Evolutionary conservation across 2,113 vertebrate genomes (phyloP).

Genomic region (Forbesichthys papilliferus): DNA sequence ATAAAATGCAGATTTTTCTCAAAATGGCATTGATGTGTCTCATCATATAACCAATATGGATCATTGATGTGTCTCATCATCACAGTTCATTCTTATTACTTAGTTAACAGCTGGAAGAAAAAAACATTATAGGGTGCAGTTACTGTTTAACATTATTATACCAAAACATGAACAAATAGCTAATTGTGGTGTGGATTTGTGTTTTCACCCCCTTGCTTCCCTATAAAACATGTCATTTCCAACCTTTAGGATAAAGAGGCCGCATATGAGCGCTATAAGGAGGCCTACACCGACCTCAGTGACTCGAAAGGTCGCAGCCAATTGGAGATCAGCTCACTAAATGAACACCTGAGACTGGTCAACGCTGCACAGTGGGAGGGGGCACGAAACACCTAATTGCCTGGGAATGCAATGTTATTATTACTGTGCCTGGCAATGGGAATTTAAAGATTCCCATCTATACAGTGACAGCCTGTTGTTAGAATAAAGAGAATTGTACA

Average conservation of each 20-base stretch:
- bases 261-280: slow-evolving; percentile 86
- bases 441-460: not conserved
- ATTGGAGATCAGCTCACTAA: slow-evolving; percentile 85
- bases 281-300: slow-evolving; percentile 86
- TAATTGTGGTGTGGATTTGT: not conserved
- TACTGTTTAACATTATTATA: not conserved
- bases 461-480: slow-evolving; percentile 10
- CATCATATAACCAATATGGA: too few species aligned
- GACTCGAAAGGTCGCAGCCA: slow-evolving; percentile 81
- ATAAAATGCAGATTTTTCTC: too few species aligned
- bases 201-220: not conserved
- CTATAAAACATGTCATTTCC: not conserved
- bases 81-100: too few species aligned
- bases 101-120: too few species aligned
- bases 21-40: too few species aligned
- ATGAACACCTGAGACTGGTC: slow-evolving; percentile 86
- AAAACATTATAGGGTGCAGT: too few species aligned
- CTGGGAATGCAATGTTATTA: not conserved
- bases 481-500: too few species aligned
- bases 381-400: slow-evolving; percentile 54
- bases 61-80: too few species aligned
- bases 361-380: slow-evolving; percentile 84
- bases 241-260: slow-evolving; percentile 84
- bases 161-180: not conserved
- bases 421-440: not conserved